Percentiles rank a stretch among this genome's conserved stretches.
phyloP scores from a whole-genome alignment of 1,140 invertebrate species.

The Penaeus indicus region DNA sequence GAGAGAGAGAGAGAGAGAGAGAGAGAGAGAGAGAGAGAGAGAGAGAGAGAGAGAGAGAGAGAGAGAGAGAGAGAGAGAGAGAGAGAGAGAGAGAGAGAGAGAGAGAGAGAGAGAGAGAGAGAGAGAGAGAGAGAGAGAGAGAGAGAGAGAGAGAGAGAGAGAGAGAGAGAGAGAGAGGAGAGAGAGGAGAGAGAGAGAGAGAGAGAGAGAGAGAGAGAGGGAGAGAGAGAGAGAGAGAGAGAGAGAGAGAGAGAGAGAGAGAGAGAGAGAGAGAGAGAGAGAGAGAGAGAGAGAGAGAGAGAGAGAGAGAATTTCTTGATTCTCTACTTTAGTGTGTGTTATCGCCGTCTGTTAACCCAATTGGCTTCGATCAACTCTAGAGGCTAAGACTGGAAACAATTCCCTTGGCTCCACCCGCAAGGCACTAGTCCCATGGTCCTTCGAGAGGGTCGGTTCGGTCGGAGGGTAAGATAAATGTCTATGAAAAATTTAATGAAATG shows the following conservation, averaged over 20 bases:
- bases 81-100: conserved; percentile 15
- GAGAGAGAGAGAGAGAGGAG: neutral
- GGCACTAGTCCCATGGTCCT: too few species aligned
- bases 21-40: too few species aligned
- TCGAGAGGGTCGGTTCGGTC: too few species aligned
- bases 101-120: conserved; percentile 41
- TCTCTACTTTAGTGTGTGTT: too few species aligned
- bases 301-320: neutral
- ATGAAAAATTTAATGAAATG: too few species aligned
- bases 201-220: neutral
- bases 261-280: neutral
- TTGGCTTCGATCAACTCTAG: too few species aligned
- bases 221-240: neutral
- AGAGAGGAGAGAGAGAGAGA: neutral
- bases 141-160: conserved; percentile 18
- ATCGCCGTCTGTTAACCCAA: too few species aligned
- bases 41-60: neutral
- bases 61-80: conserved; percentile 23
- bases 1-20: too few species aligned
- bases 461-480: too few species aligned
- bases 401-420: too few species aligned
- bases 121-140: conserved; percentile 2
- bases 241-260: neutral
- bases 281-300: neutral
- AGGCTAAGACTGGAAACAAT: too few species aligned